Evolutionary conservation across 2,113 vertebrate genomes (phyloP), one percentile per base, ranked within the genome.

Genomic region (Heterotilapia buettikoferi): DNA sequence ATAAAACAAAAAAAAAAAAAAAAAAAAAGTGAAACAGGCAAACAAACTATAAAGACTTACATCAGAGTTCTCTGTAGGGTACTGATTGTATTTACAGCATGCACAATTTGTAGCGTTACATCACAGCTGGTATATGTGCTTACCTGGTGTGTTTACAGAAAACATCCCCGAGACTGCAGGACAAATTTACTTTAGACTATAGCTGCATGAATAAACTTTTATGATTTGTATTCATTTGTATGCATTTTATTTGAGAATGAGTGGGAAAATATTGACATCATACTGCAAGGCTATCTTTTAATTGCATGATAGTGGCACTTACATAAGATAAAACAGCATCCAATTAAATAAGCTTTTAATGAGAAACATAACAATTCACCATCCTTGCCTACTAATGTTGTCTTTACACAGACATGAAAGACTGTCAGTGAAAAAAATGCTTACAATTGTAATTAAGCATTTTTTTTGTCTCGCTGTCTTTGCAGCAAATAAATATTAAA

Each of bases 331-430:
- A 85, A 87, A 87, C 78, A 54, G 80, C 36, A 19, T 7, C 63
- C 43, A 38, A 94, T 95, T 93, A 78, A 94, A 96, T 95, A 90
- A 86, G 53, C 73, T 94, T 95, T 95, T 95, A 95, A 96, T 96
- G 93, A 92, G 88, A 87, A 86, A 89, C 92, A 94, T 94, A 95
- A 80, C 53, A 89, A 93, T 92, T 92, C 53, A 36, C 38, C 84
- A 52, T 73, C n/a, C 21, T 88, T 90, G 90, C 92, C 91, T 85
- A 59, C 73, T 88, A 88, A 66, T 68, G 76, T 84, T 81, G 84
- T 88, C 59, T 91, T 89, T 90, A 89, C 84, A 86, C 63, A 66
- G 56, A 85, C 47, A 83, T 73, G 45, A 63, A 36, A 85, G 85
- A 80, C 16, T 6, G 63, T 54, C 43, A 19, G n/a, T 33, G 31